Base-by-base conservation (phyloP, 2,113 vertebrate genomes). In the Phyllostomus hastatus region DNA sequence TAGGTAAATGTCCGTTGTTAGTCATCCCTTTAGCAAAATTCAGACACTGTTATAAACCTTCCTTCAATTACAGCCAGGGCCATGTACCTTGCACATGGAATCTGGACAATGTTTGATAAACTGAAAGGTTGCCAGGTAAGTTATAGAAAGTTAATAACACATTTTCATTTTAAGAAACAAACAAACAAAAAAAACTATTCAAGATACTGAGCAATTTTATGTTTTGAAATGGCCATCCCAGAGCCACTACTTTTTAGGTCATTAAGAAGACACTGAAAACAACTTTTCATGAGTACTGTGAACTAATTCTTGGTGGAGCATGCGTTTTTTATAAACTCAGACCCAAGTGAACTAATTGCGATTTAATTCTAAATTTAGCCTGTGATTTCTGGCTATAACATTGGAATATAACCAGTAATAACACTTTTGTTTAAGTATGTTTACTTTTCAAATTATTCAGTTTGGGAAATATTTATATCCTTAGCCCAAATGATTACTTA, bases 401-500 rank as follows among this genome's bases (percentile, higher is more conserved):
- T 4, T 50, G 35, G 35, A 79, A 92, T 50, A 70, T 83, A 86
- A 86, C 15, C 41, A 85, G n/a, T 41, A 73, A 86, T 97, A 94
- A 79, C 50, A 59, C 19, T 70, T 78, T 89, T 79, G 43, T 43
- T 24, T 52, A 41, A 67, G 14, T 35, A 43, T 75, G 17, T 69
- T 75, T 95, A 96, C 57, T 90, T 96, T 38, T 96, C 78, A 88
- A 91, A 57, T 86, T 94, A 91, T 69, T 92, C 73, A 70, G 48
- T 96, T 95, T 94, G 43, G 90, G n/a, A 94, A 97, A 73, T 76
- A 93, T 72, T 82, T 86, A 95, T 43, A 87, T 33, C 87, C 79
- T 92, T 89, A 82, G 79, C 54, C 57, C 50, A 81, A 89, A 95
- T 93, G 35, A 82, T 69, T 84, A 70, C 24, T 84, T 43, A 85